phyloP scores from a whole-genome alignment of 2,888 invertebrate species.

The Drosophila tanythrix region DNA sequence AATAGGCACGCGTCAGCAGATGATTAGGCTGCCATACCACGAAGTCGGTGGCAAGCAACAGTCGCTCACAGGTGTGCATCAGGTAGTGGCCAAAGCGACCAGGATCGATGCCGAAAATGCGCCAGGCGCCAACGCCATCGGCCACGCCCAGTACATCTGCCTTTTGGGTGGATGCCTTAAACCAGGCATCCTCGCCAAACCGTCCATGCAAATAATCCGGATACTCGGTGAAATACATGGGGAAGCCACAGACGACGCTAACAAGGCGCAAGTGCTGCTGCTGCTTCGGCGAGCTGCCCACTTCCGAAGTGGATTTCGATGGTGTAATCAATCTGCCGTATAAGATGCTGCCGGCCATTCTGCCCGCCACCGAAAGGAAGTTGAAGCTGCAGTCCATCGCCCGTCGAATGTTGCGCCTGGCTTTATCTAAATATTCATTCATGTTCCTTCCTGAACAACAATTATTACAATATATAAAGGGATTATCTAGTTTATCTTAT shows the following conservation, averaged over 20 bases:
- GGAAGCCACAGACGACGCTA: slow-evolving; percentile 95
- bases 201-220: slow-evolving; percentile 91
- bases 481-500: slow-evolving; percentile 1
- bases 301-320: background rate
- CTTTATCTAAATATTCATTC: slow-evolving; percentile 43
- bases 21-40: slow-evolving; percentile 92
- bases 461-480: background rate
- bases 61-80: slow-evolving; percentile 96
- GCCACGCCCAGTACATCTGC: slow-evolving; percentile 97
- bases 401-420: slow-evolving; percentile 32
- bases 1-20: slow-evolving; percentile 94
- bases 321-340: background rate
- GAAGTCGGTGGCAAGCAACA: slow-evolving; percentile 94
- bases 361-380: slow-evolving; percentile 18
- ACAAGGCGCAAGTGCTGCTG: slow-evolving; percentile 87
- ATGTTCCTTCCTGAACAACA: slow-evolving; percentile 21
- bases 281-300: too few species aligned
- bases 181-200: slow-evolving; percentile 99
- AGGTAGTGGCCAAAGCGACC: slow-evolving; percentile 96
- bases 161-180: slow-evolving; percentile 87
- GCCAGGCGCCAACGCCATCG: slow-evolving; percentile 99
- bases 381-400: slow-evolving; percentile 21
- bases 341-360: slow-evolving; percentile 2
- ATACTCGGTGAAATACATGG: slow-evolving; percentile 91
- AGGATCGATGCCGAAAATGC: slow-evolving; percentile 97